Evolutionary conservation across 2,888 invertebrate species (phyloP).

Genomic region (Syrphus vitripennis): DNA sequence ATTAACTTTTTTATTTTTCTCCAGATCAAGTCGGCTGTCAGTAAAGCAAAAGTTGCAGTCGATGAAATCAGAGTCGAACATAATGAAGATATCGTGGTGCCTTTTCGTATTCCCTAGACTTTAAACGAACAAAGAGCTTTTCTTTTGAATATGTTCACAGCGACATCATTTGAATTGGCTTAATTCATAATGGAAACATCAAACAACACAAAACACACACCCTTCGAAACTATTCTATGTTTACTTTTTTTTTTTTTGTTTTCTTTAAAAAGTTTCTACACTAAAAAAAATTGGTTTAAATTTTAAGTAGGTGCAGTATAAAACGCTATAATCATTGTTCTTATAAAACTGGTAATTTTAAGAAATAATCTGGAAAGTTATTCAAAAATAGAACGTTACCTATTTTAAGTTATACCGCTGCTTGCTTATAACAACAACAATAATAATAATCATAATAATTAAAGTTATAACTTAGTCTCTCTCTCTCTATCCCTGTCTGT

Average conservation of each 20-base stretch:
- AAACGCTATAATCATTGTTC: constrained; percentile 10
- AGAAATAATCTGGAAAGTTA: constrained; percentile 11
- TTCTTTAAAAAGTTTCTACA: constrained; percentile 42
- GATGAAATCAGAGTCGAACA: constrained; percentile 92
- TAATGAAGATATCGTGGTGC: constrained; percentile 94
- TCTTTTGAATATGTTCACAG: constrained; percentile 52
- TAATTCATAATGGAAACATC: constrained; percentile 34
- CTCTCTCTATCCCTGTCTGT: no score
- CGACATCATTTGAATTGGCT: constrained; percentile 56
- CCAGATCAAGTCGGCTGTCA: constrained; percentile 88
- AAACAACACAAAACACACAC: not conserved
- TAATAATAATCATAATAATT: not conserved
- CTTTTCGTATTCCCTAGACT: constrained; percentile 89
- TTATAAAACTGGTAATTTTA: constrained; percentile 17
- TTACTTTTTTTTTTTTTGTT: constrained; percentile 22
- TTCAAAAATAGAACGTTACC: constrained; percentile 2
- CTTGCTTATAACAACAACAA: constrained; percentile 48
- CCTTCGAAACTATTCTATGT: not conserved
- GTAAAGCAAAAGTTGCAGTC: constrained; percentile 87
- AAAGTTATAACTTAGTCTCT: constrained; percentile 11
- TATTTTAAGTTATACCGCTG: constrained; percentile 32
- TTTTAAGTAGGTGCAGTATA: constrained; percentile 31
- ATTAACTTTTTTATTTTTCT: constrained; percentile 74
- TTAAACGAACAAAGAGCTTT: constrained; percentile 41
- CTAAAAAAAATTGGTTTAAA: constrained; percentile 19